phyloP scores from a whole-genome alignment of 2,797 vertebrate species.

The Rhinogobio ventralis region DNA sequence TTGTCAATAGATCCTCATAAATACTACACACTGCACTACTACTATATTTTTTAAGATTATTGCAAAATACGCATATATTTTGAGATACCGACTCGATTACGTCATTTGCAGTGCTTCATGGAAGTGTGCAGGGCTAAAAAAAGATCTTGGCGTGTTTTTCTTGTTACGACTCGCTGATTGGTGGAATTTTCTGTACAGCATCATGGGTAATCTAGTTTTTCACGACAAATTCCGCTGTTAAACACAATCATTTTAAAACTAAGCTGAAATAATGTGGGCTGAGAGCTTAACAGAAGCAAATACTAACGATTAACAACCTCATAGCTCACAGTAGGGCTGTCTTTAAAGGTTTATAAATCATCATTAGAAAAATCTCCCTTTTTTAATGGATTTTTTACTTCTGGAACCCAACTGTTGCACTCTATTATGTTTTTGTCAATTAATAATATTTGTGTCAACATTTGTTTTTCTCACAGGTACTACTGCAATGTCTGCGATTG shows the following conservation, averaged over 20 bases:
- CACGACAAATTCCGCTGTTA: not conserved
- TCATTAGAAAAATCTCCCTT: not conserved
- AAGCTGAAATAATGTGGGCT: not conserved
- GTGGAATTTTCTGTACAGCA: not conserved
- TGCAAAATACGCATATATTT: not conserved
- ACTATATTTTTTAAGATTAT: not conserved
- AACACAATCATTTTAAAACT: not conserved
- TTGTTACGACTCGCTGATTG: not conserved
- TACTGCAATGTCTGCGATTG: slow-evolving; percentile 99
- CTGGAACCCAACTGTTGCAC: not conserved
- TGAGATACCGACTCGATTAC: not conserved
- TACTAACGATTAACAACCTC: not conserved
- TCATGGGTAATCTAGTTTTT: not conserved
- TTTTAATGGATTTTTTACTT: not conserved
- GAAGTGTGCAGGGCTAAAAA: not conserved
- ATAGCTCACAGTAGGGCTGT: not conserved
- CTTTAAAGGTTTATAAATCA: too few relatives aligned
- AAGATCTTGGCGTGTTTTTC: not conserved
- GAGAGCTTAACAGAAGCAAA: not conserved
- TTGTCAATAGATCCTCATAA: too few relatives aligned
- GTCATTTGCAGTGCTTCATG: not conserved
- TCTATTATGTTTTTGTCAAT: not conserved
- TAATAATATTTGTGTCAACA: not conserved
- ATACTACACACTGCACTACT: too few relatives aligned
- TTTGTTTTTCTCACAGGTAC: slow-evolving; percentile 77